Base-by-base conservation (phyloP, 2,113 vertebrate species). In the Melospiza melodia region DNA sequence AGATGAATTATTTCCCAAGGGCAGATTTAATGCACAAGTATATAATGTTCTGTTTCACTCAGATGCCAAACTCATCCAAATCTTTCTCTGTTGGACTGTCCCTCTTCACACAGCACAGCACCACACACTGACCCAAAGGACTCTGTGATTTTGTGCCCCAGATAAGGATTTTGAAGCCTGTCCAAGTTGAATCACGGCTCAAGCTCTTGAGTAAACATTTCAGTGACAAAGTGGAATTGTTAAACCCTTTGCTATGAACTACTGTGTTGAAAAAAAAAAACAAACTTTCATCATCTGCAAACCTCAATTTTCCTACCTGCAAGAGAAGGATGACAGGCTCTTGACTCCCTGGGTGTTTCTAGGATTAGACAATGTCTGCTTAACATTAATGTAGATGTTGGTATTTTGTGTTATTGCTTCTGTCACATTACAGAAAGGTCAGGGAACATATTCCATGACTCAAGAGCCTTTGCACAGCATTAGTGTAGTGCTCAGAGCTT, bases 391-490 rank as follows among this genome's bases (percentile, higher is more conserved):
- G 41, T n/a, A 52, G 79, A 77, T 84, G 48, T 89, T 76, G 74
- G 75, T 92, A 89, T 66, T 74, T 79, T 55, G 46, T 88, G 75
- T 96, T 94, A 54, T 49, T 89, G 18, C 76, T 93, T 31, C 88
- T 74, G 65, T 30, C 90, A 89, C 83, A 65, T 88, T 74, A 41
- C 5, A 67, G 55, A 95, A 95, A 91, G 83, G 93, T 88, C 94
- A 94, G 19, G 3, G 62, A 93, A 93, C 48, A 63, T 28, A 48
- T 77, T 69, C 35, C 44, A 62, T 96, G 93, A 96, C 76, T 96
- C 94, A 96, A 96, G 90, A 96, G 79, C 57, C n/a, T 74, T 80
- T 72, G 87, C 61, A 52, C 67, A 86, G 94, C 6, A 3, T 82
- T 82, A 81, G 55, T 1, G 10, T 28, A 22, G 62, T 31, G 43